Evolutionary conservation across 2,888 invertebrate species (phyloP), one percentile per base, ranked within the genome.

Genomic region (Orthosia gracilis): DNA sequence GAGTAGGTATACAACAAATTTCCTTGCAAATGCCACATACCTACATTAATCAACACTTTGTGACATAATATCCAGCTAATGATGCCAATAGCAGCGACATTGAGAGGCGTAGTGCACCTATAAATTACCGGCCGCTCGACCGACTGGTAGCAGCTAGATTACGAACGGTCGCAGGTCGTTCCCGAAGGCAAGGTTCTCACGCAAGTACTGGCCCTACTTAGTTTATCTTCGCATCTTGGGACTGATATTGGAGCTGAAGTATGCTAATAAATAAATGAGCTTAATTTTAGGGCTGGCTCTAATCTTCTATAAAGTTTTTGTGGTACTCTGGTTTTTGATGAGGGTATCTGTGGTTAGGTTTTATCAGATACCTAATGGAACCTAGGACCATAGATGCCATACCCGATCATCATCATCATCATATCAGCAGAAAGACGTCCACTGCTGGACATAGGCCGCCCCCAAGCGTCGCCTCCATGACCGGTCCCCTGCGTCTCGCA

Each of bases 151-250:
- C 78, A 31, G 57, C 31, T 69, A 64, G 52, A 78, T 69, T 58
- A 69, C 68, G n/a, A 50, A 31, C 76, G 76, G 79, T 83, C 68
- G 83, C 65, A 78, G 84, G 84, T 70, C 84, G 69, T 2, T 40
- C 45, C 58, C 59, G 55, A 62, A 67, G 61, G 45, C 61, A 40
- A 63, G 81, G 66, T 74, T 82, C 81, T 76, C 84, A 82, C 84
- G 81, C 76, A 83, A 61, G 59, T 21, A 64, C 55, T 59, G 55
- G 75, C 55, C 81, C 73, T 78, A 73, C 62, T 83, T 78, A 57
- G 5, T 76, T 80, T 82, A 84, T 80, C 84, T 84, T 52, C n/a
- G 15, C 64, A 80, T 83, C 69, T 80, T 73, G 58, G 40, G 31
- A 12, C 61, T 62, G 68, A 83, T 84, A 83, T 69, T 70, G 68